Evolutionary conservation across 2,888 invertebrate genomes (phyloP), one percentile per base, ranked within the genome.

Genomic region (Meganola albula): DNA sequence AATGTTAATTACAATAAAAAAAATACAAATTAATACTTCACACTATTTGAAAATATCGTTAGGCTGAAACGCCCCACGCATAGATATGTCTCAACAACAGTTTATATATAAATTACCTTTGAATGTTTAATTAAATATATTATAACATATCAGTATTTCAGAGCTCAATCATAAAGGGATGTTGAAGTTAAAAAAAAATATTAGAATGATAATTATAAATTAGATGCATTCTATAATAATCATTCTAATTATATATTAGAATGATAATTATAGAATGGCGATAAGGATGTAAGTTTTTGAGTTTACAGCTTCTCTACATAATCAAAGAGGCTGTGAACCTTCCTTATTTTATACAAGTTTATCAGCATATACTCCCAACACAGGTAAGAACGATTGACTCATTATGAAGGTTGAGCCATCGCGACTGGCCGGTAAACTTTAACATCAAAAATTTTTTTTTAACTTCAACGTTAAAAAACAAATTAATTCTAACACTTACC

Each of bases 81-180:
- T 64, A 62, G 58, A 64, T 53, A 63, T 44, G 55, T 61, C 59
- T 61, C 59, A 2, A 12, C 10, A 10, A 26, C 1, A 12, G 1
- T 3, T 14, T 4, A 21, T 12, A 2, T 6, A 9, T 9, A 31
- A 24, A 20, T 7, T 2, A 24, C 8, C 12, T 7, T 24, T 11
- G 8, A 3, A 10, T n/a, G 4, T 12, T 21, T 12, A 18, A 7
- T 10, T 3, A 11, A 10, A 26, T 7, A 4, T 26, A 9, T 13
- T 9, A 8, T 5, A 24, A 14, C 10, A 24, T 10, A 3, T 22
- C 1, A 12, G 5, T 3, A 12, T 18, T 13, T 21, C 34, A 43
- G 44, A 44, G 44, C 44, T 10, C 8, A 20, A 9, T 21, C 6
- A 13, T 1, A 22, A 1, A 28, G 28, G 32, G 50, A 53, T 22